phyloP scores from a whole-genome alignment of 2,113 vertebrate species.

The Podilymbus podiceps region DNA sequence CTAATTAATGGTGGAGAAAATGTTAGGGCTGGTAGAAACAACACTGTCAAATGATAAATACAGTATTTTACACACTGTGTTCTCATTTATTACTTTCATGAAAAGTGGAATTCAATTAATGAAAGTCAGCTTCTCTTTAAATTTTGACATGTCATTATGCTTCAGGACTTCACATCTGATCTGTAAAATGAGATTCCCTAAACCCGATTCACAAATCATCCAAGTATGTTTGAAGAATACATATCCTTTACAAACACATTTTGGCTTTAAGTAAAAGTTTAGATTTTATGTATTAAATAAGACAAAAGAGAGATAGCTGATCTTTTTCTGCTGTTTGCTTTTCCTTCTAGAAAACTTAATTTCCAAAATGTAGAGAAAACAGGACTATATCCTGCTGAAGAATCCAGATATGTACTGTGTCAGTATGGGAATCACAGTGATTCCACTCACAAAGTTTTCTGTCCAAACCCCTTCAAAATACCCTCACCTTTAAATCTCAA shows the following conservation, averaged over 20 bases:
- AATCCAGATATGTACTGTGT: background rate
- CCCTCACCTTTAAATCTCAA: background rate
- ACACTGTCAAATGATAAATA: background rate
- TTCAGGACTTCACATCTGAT: background rate
- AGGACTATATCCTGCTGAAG: background rate
- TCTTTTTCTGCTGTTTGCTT: background rate
- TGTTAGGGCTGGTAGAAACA: background rate
- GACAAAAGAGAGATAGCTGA: background rate
- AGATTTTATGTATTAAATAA: background rate
- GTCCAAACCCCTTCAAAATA: background rate
- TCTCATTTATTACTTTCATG: background rate
- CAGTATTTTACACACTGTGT: background rate
- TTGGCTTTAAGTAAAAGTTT: background rate
- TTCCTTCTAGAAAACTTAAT: background rate
- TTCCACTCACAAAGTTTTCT: background rate
- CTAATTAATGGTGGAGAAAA: background rate
- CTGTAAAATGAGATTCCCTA: background rate
- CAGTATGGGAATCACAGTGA: background rate
- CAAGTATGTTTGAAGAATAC: background rate
- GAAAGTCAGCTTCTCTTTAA: background rate
- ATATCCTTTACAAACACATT: background rate
- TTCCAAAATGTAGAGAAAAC: background rate
- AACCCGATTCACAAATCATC: background rate
- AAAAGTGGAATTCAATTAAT: slow-evolving; percentile 15
- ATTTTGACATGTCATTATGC: background rate